A percentile compares a stretch with the other conserved stretches of the same genome.
Evolutionary conservation across 2,113 vertebrate species (phyloP).

Genomic region (Aldabrachelys gigantea): DNA sequence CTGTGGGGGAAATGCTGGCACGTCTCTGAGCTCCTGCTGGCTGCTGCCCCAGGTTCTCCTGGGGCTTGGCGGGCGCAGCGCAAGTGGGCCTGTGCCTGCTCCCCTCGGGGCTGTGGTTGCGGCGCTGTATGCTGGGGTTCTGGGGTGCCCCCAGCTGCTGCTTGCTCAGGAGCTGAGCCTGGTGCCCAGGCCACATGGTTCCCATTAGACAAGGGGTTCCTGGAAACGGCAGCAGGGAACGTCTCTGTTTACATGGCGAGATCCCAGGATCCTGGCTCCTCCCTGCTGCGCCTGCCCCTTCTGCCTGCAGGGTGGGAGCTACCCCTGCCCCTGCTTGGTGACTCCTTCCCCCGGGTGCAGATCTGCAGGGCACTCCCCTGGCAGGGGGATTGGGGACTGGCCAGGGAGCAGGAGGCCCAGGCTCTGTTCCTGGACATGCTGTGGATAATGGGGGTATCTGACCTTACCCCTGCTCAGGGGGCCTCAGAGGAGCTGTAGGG

Average conservation of each 20-base stretch:
- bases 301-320: not conserved
- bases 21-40: not conserved
- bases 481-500: not conserved
- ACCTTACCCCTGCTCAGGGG: not conserved
- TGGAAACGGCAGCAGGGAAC: not conserved
- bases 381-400: not conserved
- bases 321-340: not conserved
- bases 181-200: not conserved
- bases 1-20: too few relatives aligned
- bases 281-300: not conserved
- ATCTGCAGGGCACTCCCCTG: not conserved
- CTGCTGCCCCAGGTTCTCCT: too few relatives aligned
- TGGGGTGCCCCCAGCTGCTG: not conserved
- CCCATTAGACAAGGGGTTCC: not conserved
- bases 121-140: not conserved
- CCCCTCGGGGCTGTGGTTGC: not conserved
- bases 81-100: too few relatives aligned
- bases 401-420: not conserved
- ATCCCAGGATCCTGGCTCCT: not conserved
- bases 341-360: not conserved
- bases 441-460: not conserved
- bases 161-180: not conserved
- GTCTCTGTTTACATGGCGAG: conserved; percentile 50
- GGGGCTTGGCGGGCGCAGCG: not conserved
- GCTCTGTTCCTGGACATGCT: not conserved